Evolutionary conservation across 2,113 vertebrate species (phyloP), one percentile per base, ranked within the genome.

Genomic region (Cathartes aura): DNA sequence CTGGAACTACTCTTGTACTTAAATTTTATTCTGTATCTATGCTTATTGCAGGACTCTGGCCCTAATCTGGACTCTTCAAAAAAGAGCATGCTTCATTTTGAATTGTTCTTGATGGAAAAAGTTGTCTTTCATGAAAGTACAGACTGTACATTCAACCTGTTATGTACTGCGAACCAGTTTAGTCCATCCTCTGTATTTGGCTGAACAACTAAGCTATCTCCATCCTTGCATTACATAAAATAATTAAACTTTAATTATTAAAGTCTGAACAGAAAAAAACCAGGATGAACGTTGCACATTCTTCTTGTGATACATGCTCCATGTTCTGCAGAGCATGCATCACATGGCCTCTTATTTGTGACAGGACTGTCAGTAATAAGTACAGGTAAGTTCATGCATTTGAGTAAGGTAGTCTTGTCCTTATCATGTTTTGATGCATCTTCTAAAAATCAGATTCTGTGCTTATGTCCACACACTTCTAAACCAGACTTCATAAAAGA

Each of bases 201-300:
- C 48, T 32, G 27, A 70, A 52, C 10, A 52, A 3, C 30, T 13
- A 74, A 56, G 64, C 29, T 5, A 47, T 19, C 30, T 43, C 48
- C 14, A 68, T 4, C 50, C 17, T 10, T 19, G 9, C 26, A 32
- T 42, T 43, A 19, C 5, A 9, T 8, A 22, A 68, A 93, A 42
- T 8, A 45, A 81, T 16, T n/a, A 6, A 32, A 36, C 8, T 53
- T 43, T 3, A 60, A 30, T 20, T 5, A 50, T 21, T 45, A 5
- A 56, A 82, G 12, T 5, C 40, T 43, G 45, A 88, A 50, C 5
- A 75, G 60, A 30, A 47, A 32, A 62, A 59, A 34, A 0, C 1
- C 29, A 75, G 56, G 58, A 26, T 40, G 22, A 78, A 52, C 0
- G 0, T 0, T 21, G 50, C 40, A 48, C 0, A 0, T 26, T 3